These are phyloP conservation scores for Ovis aries DNA, from an alignment of 2,113 vertebrate genomes.

Conservation along the genomic window ARS-UI_Ramb_v3.0 NC_056060.1:3613501-3614000, in stretches of 20 bases:
- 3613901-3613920: not conserved
- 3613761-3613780: not conserved
- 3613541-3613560: not conserved
- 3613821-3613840: not conserved
- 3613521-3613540: not conserved
- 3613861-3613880: not conserved
- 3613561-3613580: not conserved
- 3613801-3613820: not conserved
- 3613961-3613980: not conserved
- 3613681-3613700: not conserved
- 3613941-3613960: not conserved
- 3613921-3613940: not conserved
- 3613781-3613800: not conserved
- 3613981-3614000: not conserved
- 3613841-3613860: not conserved
- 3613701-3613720: not conserved
- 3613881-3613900: not conserved
- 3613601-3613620: not conserved
- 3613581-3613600: not conserved
- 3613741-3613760: not conserved
- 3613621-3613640: not conserved
- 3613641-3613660: not conserved
- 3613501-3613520: not conserved
- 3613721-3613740: not conserved
- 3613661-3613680: not conserved